These are phyloP conservation scores for Pterois miles DNA, from an alignment of 2,797 vertebrate genomes.

Conservation along the genomic window DNA sequence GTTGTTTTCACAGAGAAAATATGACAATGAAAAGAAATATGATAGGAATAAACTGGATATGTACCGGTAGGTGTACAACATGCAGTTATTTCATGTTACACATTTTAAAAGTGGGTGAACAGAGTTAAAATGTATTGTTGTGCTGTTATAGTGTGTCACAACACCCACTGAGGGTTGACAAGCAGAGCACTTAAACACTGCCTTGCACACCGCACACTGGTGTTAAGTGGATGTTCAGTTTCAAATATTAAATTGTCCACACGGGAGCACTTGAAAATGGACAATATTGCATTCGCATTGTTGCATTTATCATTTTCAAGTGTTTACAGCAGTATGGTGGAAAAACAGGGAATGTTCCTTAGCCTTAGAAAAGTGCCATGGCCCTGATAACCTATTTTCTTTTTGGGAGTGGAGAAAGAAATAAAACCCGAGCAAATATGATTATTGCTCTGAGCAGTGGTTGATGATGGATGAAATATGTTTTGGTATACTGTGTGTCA, in stretches of 20 bases:
- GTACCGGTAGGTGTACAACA: neutral
- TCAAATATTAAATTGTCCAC: conserved; percentile 45
- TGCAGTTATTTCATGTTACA: neutral
- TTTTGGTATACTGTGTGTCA: neutral
- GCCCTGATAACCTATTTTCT: conserved; percentile 11
- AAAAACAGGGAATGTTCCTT: neutral
- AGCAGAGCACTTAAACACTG: conserved; percentile 35
- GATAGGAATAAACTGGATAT: conserved; percentile 2
- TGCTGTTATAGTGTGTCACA: conserved; percentile 36
- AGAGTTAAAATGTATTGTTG: conserved; percentile 1
- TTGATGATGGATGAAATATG: neutral
- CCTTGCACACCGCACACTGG: conserved; percentile 25
- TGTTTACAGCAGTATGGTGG: conserved; percentile 7
- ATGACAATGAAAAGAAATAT: conserved; percentile 21
- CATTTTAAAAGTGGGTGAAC: conserved; percentile 26
- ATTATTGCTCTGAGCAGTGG: neutral
- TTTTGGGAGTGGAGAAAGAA: neutral
- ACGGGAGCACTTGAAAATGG: conserved; percentile 38
- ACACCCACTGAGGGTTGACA: conserved; percentile 41
- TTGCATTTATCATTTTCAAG: conserved; percentile 16
- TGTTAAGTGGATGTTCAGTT: conserved; percentile 56
- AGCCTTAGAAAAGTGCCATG: neutral
- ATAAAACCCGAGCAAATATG: neutral
- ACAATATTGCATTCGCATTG: conserved; percentile 8
- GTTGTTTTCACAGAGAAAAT: neutral